Evolutionary conservation across 2,888 invertebrate genomes (phyloP).

Genomic region (Crossocerus cetratus): DNA sequence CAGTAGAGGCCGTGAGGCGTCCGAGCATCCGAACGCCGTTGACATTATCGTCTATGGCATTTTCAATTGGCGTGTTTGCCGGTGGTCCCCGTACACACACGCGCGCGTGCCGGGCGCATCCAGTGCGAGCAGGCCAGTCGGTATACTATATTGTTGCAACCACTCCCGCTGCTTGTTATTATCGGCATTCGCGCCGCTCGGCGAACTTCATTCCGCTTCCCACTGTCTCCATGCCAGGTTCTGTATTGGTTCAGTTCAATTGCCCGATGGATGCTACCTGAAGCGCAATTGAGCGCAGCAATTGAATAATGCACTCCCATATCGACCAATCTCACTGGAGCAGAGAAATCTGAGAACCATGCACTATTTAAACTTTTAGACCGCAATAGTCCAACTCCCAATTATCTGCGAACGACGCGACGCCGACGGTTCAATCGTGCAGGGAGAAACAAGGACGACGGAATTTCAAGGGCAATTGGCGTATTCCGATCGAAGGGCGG

Average conservation of each 20-base stretch:
- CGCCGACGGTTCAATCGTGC: too few species aligned
- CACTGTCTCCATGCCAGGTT: slow-evolving; percentile 16
- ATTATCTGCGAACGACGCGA: too few species aligned
- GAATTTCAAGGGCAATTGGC: too few species aligned
- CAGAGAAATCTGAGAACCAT: too few species aligned
- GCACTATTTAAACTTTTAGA: too few species aligned
- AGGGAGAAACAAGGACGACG: too few species aligned
- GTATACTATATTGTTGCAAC: background rate
- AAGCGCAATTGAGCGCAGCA: slow-evolving; percentile 7
- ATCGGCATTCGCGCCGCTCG: slow-evolving; percentile 32
- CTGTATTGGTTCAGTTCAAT: background rate
- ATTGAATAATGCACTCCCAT: background rate
- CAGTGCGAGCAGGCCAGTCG: slow-evolving; percentile 8
- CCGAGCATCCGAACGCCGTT: slow-evolving; percentile 23
- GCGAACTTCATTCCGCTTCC: background rate
- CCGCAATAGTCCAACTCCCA: too few species aligned
- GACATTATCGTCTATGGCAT: slow-evolving; percentile 47
- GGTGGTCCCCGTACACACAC: background rate
- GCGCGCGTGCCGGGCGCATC: slow-evolving; percentile 1
- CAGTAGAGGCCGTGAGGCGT: slow-evolving; percentile 7
- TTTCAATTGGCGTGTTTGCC: slow-evolving; percentile 41
- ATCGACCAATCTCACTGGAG: too few species aligned
- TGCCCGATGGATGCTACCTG: too few species aligned
- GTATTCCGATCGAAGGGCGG: slow-evolving; percentile 40
- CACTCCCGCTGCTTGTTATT: slow-evolving; percentile 22